A percentile compares a stretch with the other conserved stretches of the same genome.
Evolutionary conservation across 2,888 invertebrate species (phyloP).

Genomic region (Pterobdella sp.): DNA sequence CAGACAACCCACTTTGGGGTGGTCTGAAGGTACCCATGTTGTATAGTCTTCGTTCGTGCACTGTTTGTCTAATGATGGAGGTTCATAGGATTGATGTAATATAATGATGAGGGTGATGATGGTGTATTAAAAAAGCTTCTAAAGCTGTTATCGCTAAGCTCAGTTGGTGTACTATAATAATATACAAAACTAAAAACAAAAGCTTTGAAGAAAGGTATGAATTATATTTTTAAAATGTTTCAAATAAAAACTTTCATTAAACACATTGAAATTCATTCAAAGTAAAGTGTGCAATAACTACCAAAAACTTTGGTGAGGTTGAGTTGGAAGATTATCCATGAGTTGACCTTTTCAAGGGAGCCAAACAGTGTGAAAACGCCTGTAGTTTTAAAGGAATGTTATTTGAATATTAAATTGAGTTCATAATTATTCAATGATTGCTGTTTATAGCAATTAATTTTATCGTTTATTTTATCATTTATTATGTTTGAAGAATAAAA

Average conservation of each 20-base stretch:
- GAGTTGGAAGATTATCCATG: conserved; percentile 77
- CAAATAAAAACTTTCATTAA: background rate
- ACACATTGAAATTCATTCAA: background rate
- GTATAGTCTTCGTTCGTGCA: conserved; percentile 73
- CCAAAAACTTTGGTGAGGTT: conserved; percentile 29
- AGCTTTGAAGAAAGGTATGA: background rate
- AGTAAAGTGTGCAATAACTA: conserved; percentile 8
- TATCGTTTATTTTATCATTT: too few species aligned
- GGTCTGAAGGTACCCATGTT: conserved; percentile 66
- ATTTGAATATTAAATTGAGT: too few species aligned
- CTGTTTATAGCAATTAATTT: too few species aligned
- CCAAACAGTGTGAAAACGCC: conserved; percentile 86
- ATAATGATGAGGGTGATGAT: background rate
- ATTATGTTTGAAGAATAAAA: too few species aligned
- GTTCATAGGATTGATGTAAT: background rate
- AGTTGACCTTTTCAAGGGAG: conserved; percentile 61
- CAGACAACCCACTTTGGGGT: conserved; percentile 59
- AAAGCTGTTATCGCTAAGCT: too few species aligned
- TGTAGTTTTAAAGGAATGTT: conserved; percentile 80
- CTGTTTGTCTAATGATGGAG: conserved; percentile 22
- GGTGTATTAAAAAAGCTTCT: too few species aligned
- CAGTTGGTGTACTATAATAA: too few species aligned
- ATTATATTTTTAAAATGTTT: background rate
- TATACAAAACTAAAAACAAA: too few species aligned
- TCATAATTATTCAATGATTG: too few species aligned